Evolutionary conservation across 2,113 vertebrate species (phyloP).

Genomic region (Puntigrus tetrazona): DNA sequence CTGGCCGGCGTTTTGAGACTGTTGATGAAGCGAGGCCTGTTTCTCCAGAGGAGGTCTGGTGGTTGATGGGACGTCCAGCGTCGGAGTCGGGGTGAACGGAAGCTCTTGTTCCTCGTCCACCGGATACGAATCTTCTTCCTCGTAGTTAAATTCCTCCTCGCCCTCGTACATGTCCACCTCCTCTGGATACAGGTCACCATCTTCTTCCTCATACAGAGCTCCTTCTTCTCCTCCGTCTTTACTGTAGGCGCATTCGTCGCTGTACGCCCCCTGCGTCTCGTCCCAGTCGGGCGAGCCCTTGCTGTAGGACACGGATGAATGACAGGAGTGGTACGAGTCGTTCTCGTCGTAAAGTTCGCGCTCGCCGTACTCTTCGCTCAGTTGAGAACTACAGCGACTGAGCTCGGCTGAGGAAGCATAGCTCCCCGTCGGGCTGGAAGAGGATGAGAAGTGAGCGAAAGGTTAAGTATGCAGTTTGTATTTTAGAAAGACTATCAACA

Average conservation of each 20-base stretch:
- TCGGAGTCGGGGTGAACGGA: conserved; percentile 74
- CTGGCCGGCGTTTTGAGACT: conserved; percentile 58
- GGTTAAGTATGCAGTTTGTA: neutral
- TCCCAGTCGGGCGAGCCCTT: conserved; percentile 94
- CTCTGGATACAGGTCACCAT: conserved; percentile 73
- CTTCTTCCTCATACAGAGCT: conserved; percentile 78
- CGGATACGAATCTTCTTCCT: conserved; percentile 75
- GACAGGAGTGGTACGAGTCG: conserved; percentile 97
- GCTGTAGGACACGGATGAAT: conserved; percentile 93
- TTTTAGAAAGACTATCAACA: neutral
- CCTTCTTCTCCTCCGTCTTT: conserved; percentile 85
- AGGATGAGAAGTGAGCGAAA: neutral
- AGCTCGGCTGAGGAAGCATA: conserved; percentile 92
- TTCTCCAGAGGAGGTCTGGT: conserved; percentile 77
- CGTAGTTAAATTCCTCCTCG: conserved; percentile 70
- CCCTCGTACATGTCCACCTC: conserved; percentile 74
- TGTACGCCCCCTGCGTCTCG: conserved; percentile 82
- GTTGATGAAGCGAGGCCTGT: conserved; percentile 74
- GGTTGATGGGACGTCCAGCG: conserved; percentile 54
- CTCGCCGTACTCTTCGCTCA: conserved; percentile 90
- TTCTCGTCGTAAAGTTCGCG: conserved; percentile 89
- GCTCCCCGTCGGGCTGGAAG: conserved; percentile 86
- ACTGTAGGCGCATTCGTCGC: conserved; percentile 84
- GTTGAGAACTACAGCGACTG: conserved; percentile 92
- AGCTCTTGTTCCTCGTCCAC: conserved; percentile 76